Base-by-base conservation (phyloP, 2,888 invertebrate genomes). In the Bembecia ichneumoniformis region DNA sequence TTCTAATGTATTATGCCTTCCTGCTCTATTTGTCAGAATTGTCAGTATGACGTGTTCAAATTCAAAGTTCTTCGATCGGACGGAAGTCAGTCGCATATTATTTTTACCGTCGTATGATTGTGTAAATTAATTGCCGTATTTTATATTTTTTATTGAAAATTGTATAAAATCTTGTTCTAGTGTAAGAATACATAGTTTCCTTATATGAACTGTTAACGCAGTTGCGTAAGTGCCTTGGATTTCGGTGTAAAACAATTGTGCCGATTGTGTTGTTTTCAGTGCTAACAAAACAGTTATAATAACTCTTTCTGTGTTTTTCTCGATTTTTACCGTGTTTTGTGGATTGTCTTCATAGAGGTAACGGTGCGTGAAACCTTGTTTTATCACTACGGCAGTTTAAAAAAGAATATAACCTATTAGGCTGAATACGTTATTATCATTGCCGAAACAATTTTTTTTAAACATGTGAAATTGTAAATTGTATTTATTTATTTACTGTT, bases 81-180 rank as follows among this genome's bases (percentile, higher is more conserved):
- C 71, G 63, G 82, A 83, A 83, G 82, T 86, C 82, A 84, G 84
- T 86, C 65, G 77, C 83, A 71, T 73, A 77, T 61, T 62, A 68
- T 62, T 60, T 71, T 58, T 60, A 64, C 65, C 58, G 66, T 72
- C 63, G 71, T 66, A 58, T 63, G 66, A 49, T 50, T 17, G 64
- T 71, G 74, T 74, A 70, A 75, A 68, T 72, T 74, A 68, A 56
- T 66, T 67, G 61, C 61, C 62, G 70, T 70, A 59, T 61, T 56
- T 57, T 62, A 60, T 62, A 66, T 68, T n/a, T 16, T n/a, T n/a
- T 20, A 46, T 13, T 28, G 13, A 60, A 55, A 66, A 68, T 65
- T 60, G 60, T 59, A 58, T 60, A 57, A 64, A 68, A 67, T 68
- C 58, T 49, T 57, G 56, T 60, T 55, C 3, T 34, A 17, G 4